Evolutionary conservation across 2,888 invertebrate species (phyloP).

Genomic region (Cenopis cana): DNA sequence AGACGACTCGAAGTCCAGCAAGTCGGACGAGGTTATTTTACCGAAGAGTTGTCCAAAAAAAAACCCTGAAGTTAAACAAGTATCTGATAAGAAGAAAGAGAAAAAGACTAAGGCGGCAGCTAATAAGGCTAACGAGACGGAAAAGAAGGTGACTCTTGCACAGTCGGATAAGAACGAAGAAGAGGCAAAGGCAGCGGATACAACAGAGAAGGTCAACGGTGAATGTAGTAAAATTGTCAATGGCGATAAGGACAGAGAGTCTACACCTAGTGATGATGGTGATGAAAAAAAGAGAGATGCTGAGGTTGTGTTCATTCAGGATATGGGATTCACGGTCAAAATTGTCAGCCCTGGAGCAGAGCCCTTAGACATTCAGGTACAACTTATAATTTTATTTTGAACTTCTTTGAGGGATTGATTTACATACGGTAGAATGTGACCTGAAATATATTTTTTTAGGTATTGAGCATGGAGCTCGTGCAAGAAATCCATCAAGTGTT

Average conservation of each 20-base stretch:
- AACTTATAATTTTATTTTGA: not conserved
- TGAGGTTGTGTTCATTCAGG: slow-evolving; percentile 95
- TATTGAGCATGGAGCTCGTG: slow-evolving; percentile 98
- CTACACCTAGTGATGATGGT: slow-evolving; percentile 78
- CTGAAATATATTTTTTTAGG: slow-evolving; percentile 76
- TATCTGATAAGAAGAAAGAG: slow-evolving; percentile 71
- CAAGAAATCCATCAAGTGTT: slow-evolving; percentile 99
- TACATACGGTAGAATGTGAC: not conserved
- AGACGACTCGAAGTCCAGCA: slow-evolving; percentile 73
- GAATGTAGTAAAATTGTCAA: slow-evolving; percentile 67
- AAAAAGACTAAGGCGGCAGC: slow-evolving; percentile 62
- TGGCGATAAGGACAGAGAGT: slow-evolving; percentile 77
- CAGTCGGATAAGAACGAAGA: slow-evolving; percentile 59
- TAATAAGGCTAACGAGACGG: slow-evolving; percentile 65
- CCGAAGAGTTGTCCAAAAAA: slow-evolving; percentile 60
- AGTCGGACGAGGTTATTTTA: slow-evolving; percentile 68
- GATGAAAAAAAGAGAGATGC: slow-evolving; percentile 88
- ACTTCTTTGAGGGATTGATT: not conserved
- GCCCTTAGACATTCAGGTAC: slow-evolving; percentile 95
- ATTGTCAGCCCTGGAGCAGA: slow-evolving; percentile 96
- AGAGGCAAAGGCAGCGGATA: slow-evolving; percentile 56
- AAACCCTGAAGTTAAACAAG: slow-evolving; percentile 60
- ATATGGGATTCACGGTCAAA: slow-evolving; percentile 96
- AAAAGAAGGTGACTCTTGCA: slow-evolving; percentile 63
- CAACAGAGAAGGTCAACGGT: slow-evolving; percentile 65